Conservation (phyloP, 1,140 invertebrate genomes). For the Odontomachus brunneus region DNA sequence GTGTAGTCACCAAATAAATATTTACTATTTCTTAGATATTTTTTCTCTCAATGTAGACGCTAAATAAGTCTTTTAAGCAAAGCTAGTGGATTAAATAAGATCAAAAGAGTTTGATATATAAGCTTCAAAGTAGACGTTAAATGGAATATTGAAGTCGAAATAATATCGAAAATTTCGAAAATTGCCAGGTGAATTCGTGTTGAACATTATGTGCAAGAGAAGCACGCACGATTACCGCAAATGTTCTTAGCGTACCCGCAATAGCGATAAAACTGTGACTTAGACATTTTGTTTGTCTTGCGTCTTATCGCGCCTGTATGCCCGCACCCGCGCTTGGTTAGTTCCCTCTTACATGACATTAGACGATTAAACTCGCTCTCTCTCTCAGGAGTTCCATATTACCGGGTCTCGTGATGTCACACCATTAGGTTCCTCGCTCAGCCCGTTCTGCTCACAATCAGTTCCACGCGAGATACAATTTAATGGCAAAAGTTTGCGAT, state of each 20-base stretch:
- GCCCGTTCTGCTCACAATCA: not conserved
- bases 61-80: no score
- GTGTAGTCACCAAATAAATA: no score
- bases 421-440: constrained; percentile 8
- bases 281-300: constrained; percentile 37
- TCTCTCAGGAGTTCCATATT: constrained; percentile 16
- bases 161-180: no score
- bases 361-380: constrained; percentile 47
- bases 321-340: not conserved
- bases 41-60: no score
- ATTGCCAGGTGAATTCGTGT: no score
- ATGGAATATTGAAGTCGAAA: no score
- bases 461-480: constrained; percentile 50
- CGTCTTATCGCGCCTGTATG: constrained; percentile 11
- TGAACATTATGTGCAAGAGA: not conserved
- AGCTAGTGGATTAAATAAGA: no score
- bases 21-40: no score
- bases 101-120: no score
- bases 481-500: constrained; percentile 30
- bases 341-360: constrained; percentile 36
- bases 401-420: constrained; percentile 49
- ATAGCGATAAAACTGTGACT: not conserved
- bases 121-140: no score
- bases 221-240: not conserved
- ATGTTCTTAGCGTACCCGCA: not conserved